Percentiles rank a stretch among this genome's conserved stretches.
Conservation (phyloP, 92 coral and sea anemone species). For the Paramuricea clavata region DNA sequence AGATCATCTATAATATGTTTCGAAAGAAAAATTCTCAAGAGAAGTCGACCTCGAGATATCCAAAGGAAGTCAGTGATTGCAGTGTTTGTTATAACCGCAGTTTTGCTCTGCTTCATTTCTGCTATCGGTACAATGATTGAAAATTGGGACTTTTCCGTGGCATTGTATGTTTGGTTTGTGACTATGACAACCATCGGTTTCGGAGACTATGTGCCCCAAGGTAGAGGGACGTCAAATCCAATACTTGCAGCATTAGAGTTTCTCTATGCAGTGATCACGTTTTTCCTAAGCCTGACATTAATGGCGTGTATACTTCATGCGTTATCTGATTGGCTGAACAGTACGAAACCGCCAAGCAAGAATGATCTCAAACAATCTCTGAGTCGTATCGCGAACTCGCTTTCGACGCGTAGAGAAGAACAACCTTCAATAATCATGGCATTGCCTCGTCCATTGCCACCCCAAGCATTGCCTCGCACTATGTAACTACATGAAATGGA, state of each 20-base stretch:
- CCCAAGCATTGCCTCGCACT: too few species aligned
- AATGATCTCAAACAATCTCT: not conserved
- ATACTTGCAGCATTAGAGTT: not conserved
- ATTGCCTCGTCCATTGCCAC: too few species aligned
- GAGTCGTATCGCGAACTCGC: not conserved
- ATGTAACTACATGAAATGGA: too few species aligned
- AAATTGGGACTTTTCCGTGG: constrained; percentile 27
- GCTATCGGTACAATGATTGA: not conserved
- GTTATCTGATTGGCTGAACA: constrained; percentile 25
- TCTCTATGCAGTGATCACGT: not conserved
- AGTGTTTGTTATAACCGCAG: not conserved
- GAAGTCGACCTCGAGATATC: not conserved
- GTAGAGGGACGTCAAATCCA: not conserved
- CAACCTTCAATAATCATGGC: not conserved
- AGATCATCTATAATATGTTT: constrained; percentile 5
- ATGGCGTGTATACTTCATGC: constrained; percentile 22
- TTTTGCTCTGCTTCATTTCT: not conserved
- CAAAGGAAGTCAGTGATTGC: constrained; percentile 4
- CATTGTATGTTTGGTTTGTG: constrained; percentile 46
- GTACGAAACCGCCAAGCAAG: constrained; percentile 12
- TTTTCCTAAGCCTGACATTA: constrained; percentile 9
- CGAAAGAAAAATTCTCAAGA: constrained; percentile 21
- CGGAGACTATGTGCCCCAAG: constrained; percentile 34
- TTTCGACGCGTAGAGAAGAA: not conserved
- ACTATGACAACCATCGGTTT: constrained; percentile 41